Conservation (phyloP, 1,140 invertebrate genomes). For the Reticulitermes speratus region DNA sequence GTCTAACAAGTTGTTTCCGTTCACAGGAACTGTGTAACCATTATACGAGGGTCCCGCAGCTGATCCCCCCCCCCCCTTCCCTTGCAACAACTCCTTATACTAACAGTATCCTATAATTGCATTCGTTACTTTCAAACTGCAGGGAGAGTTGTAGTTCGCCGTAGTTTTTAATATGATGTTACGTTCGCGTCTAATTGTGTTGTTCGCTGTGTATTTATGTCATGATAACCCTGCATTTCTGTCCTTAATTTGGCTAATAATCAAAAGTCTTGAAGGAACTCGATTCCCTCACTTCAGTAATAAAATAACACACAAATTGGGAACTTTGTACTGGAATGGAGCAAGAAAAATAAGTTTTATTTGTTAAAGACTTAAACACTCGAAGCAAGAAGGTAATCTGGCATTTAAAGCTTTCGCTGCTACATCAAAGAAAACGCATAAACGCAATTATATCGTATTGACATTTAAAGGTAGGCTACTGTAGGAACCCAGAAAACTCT, state of each 20-base stretch:
- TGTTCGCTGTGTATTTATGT: background rate
- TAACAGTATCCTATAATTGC: background rate
- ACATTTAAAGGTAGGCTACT: too few relatives aligned
- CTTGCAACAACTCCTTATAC: background rate
- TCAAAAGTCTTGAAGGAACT: background rate
- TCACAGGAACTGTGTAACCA: too few relatives aligned
- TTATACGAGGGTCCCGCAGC: too few relatives aligned
- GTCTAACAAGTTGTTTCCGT: too few relatives aligned
- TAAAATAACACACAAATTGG: background rate
- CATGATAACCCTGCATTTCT: background rate
- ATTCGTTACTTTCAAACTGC: background rate
- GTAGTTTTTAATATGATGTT: background rate
- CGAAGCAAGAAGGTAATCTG: too few relatives aligned
- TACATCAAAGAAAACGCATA: too few relatives aligned
- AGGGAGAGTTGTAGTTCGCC: background rate
- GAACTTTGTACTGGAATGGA: background rate
- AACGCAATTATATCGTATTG: too few relatives aligned
- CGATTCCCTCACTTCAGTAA: background rate
- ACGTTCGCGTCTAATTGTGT: background rate
- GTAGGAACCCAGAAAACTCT: too few relatives aligned
- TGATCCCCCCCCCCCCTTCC: too few relatives aligned
- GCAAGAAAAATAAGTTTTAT: background rate
- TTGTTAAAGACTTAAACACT: too few relatives aligned
- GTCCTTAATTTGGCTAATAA: constrained; percentile 2
- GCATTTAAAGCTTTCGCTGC: too few relatives aligned